Evolutionary conservation across 2,797 vertebrate species (phyloP).

Genomic region (Scleropages formosus): DNA sequence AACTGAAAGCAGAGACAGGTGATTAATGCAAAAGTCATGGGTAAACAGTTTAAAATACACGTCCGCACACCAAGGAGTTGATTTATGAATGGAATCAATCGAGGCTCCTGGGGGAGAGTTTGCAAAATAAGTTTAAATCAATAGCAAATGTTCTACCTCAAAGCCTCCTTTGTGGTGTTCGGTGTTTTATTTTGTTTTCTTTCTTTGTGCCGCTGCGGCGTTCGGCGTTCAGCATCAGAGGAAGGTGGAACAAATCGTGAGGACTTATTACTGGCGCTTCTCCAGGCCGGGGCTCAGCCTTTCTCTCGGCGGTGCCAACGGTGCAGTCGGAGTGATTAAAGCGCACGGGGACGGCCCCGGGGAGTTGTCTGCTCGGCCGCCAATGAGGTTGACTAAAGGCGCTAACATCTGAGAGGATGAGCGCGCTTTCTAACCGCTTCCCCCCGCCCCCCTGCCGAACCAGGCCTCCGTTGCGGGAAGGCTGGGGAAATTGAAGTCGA

Average conservation of each 20-base stretch:
- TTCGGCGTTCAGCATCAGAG: background rate
- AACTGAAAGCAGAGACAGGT: too few relatives aligned
- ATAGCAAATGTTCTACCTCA: background rate
- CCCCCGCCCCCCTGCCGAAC: background rate
- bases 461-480: background rate
- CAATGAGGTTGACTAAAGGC: background rate
- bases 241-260: background rate
- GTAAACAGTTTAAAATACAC: background rate
- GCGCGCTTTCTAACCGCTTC: background rate
- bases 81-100: background rate
- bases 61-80: background rate
- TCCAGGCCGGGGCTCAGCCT: background rate
- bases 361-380: background rate
- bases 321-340: constrained; percentile 5
- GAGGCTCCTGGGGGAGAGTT: background rate
- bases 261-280: background rate
- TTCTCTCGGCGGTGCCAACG: background rate
- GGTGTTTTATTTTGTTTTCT: constrained; percentile 2
- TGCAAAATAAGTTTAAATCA: background rate
- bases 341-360: background rate
- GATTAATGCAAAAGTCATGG: background rate
- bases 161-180: background rate
- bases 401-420: background rate
- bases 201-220: background rate
- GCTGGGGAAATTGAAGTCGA: background rate